Base-by-base conservation (phyloP, 2,888 invertebrate genomes). In the Lasioglossum figueresi region DNA sequence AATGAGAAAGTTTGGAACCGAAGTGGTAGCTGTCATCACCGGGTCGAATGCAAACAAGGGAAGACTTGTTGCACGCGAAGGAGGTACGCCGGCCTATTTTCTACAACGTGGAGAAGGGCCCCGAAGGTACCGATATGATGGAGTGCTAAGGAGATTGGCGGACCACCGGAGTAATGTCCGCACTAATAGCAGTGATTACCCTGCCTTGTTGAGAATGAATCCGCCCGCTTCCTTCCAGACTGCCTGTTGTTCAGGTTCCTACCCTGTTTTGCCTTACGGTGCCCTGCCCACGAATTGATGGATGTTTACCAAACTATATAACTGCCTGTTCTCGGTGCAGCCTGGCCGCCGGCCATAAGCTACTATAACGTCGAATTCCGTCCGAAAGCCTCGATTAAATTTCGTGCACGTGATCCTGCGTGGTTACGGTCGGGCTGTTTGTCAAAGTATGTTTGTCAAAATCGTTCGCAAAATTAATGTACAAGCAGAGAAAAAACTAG, bases 151-250 rank as follows among this genome's bases (percentile, higher is more conserved):
- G 91, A 94, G 94, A 94, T 94, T 92, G 94, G 92, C 92, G 93
- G 96, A 96, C 96, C 96, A 96, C 96, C 96, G 95, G 95, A 95
- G 95, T 95, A 95, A 95, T 95, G 95, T 94, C 93, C 93, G 95
- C 93, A 92, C 95, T 96, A 96, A 96, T 96, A 95, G 96, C 95
- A 95, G 96, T 96, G 95, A 96, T 96, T 96, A 96, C 95, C 95
- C 93, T 94, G 93, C 95, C 93, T 93, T 88, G 94, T 93, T 93
- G 92, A 91, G 91, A 92, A 92, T 77, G 91, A 93, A 92, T 92
- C 92, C 93, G 93, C 93, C 94, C 91, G 93, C 89, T 92, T 40
- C 89, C 90, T 90, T 87, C 87, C 90, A 87, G 89, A 86, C 91
- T 89, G 89, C 89, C 88, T 72, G 88, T 86, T 88, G 85, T 87